These are phyloP conservation scores for Tetraneura akinire DNA, from an alignment of 1,140 invertebrate species.

Conservation along the genomic window DNA sequence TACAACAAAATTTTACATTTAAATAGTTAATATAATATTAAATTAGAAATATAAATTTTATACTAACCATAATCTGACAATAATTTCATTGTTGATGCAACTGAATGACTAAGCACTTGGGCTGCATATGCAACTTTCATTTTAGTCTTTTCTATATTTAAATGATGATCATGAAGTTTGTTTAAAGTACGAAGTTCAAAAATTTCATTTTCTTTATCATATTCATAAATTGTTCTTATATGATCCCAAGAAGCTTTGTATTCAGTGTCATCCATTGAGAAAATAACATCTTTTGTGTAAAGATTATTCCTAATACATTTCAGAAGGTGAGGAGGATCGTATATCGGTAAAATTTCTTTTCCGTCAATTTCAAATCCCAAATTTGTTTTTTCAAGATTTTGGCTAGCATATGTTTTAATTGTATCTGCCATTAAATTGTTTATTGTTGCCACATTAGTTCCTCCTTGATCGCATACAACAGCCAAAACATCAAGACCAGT, in stretches of 20 bases:
- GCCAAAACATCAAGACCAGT: too few species aligned
- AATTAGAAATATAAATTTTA: too few species aligned
- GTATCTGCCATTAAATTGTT: too few species aligned
- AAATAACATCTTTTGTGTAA: neutral
- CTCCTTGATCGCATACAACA: too few species aligned
- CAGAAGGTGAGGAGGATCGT: neutral
- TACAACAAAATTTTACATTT: too few species aligned
- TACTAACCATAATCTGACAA: too few species aligned
- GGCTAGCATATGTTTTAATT: too few species aligned
- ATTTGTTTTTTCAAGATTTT: conserved; percentile 1
- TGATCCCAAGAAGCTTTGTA: neutral
- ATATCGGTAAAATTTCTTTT: neutral
- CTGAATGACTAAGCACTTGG: too few species aligned
- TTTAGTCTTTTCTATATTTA: neutral
- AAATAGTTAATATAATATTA: too few species aligned
- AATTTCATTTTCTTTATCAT: neutral
- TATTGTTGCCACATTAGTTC: too few species aligned
- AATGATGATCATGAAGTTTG: neutral
- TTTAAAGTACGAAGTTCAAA: neutral
- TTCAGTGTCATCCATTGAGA: neutral
- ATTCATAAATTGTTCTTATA: neutral
- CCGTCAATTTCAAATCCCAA: neutral
- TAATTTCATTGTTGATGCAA: too few species aligned
- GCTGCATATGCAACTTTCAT: neutral
- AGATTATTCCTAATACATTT: conserved; percentile 11